Conservation (phyloP, 2,888 invertebrate species). For the Nomada ferruginata region DNA sequence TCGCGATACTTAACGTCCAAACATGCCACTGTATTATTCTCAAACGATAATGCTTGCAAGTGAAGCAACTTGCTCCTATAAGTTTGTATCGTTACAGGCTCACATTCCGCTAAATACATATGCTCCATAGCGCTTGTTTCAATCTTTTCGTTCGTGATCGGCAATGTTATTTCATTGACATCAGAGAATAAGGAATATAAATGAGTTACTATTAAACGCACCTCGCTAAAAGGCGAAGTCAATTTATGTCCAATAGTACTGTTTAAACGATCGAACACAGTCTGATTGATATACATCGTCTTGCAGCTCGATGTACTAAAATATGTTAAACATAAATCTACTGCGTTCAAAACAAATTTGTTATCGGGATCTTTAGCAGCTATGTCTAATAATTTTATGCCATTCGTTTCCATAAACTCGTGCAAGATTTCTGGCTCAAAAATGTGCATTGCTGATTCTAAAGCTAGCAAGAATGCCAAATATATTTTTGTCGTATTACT, state of each 20-base stretch:
- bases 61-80: constrained; percentile 92
- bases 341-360: constrained; percentile 71
- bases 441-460: constrained; percentile 87
- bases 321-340: constrained; percentile 76
- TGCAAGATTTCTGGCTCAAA: constrained; percentile 85
- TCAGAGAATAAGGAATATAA: constrained; percentile 90
- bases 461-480: constrained; percentile 85
- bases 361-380: constrained; percentile 70
- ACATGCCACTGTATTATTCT: constrained; percentile 83
- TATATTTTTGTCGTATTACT: constrained; percentile 61
- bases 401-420: constrained; percentile 79
- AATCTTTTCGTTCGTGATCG: constrained; percentile 75
- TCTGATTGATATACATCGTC: constrained; percentile 71
- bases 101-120: constrained; percentile 88
- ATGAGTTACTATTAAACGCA: constrained; percentile 90
- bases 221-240: constrained; percentile 80
- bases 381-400: constrained; percentile 69
- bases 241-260: constrained; percentile 68
- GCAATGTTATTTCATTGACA: constrained; percentile 84
- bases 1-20: constrained; percentile 86
- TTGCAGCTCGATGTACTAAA: constrained; percentile 65
- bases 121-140: constrained; percentile 72
- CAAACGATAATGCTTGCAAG: constrained; percentile 89
- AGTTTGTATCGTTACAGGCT: constrained; percentile 90
- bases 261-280: constrained; percentile 69